Percentiles rank a stretch among this genome's conserved stretches.
phyloP scores from a whole-genome alignment of 2,888 invertebrate species.

The Lasioglossum zephyrum region DNA sequence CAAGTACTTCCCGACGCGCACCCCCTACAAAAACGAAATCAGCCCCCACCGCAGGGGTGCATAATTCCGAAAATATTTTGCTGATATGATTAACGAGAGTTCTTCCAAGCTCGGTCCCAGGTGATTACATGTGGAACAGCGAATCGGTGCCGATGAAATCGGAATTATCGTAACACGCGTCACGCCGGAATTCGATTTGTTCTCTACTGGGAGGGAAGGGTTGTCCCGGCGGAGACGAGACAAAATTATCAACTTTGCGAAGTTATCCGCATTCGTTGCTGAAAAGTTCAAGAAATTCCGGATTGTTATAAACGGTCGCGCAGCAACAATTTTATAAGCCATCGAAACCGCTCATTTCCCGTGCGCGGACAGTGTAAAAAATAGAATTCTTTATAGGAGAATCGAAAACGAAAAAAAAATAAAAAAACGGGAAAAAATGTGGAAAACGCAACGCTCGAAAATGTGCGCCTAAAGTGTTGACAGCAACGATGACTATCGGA shows the following conservation, averaged over 20 bases:
- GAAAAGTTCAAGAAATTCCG: neutral
- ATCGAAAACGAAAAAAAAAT: neutral
- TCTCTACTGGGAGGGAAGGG: neutral
- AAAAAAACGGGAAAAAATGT: neutral
- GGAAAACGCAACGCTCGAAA: slow-evolving; percentile 41
- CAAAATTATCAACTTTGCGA: neutral
- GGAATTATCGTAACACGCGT: slow-evolving; percentile 57
- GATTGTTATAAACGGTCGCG: neutral
- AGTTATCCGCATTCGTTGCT: neutral
- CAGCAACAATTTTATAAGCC: neutral
- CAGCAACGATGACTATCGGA: slow-evolving; percentile 65
- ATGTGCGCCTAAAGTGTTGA: slow-evolving; percentile 63
- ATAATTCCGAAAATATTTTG: slow-evolving; percentile 75
- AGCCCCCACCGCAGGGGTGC: slow-evolving; percentile 32
- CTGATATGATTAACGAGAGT: slow-evolving; percentile 77
- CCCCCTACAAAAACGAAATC: neutral
- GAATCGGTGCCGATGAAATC: slow-evolving; percentile 59
- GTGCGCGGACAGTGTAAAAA: neutral
- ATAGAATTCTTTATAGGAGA: neutral
- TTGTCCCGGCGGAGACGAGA: neutral
- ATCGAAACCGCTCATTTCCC: slow-evolving; percentile 1
- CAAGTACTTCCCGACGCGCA: neutral
- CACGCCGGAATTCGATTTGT: slow-evolving; percentile 5
- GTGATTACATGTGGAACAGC: slow-evolving; percentile 27
- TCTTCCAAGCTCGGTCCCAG: slow-evolving; percentile 49